phyloP scores from a whole-genome alignment of 2,888 invertebrate genomes.

The Ochropleura leucogaster region DNA sequence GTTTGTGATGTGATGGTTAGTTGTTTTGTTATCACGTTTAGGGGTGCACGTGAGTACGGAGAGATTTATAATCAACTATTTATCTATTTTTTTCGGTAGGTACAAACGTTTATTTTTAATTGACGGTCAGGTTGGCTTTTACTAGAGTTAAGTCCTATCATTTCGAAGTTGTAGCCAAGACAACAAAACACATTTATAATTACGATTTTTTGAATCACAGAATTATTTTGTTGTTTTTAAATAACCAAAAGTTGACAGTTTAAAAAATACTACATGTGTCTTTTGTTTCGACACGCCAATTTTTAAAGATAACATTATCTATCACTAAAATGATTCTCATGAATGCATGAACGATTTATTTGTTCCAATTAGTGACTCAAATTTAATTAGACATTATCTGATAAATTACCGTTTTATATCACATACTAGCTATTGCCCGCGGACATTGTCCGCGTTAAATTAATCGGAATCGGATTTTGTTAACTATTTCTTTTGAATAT shows the following conservation, averaged over 20 bases:
- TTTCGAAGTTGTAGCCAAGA: not conserved
- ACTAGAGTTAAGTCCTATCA: no score
- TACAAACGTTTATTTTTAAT: not conserved
- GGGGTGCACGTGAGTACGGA: conserved; percentile 35
- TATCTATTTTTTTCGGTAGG: conserved; percentile 9
- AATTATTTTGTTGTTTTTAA: not conserved
- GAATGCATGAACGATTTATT: conserved; percentile 22
- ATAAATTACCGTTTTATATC: conserved; percentile 26
- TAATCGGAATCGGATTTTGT: no score
- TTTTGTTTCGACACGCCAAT: conserved; percentile 4
- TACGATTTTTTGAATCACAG: not conserved
- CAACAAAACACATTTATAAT: no score
- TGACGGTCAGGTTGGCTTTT: not conserved
- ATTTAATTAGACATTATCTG: conserved; percentile 44
- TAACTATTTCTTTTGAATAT: no score
- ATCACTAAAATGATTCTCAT: conserved; percentile 21
- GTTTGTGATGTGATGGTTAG: conserved; percentile 17
- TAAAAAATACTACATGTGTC: not conserved
- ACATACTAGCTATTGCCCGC: not conserved
- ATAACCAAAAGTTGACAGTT: not conserved
- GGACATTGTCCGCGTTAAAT: no score
- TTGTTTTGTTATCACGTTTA: conserved; percentile 25
- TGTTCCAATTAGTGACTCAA: conserved; percentile 41
- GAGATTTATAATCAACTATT: not conserved
- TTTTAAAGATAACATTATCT: conserved; percentile 11